These are phyloP conservation scores for Aphelenchoides besseyi DNA, from an alignment of 1,140 invertebrate genomes.

Conservation along the genomic window DNA sequence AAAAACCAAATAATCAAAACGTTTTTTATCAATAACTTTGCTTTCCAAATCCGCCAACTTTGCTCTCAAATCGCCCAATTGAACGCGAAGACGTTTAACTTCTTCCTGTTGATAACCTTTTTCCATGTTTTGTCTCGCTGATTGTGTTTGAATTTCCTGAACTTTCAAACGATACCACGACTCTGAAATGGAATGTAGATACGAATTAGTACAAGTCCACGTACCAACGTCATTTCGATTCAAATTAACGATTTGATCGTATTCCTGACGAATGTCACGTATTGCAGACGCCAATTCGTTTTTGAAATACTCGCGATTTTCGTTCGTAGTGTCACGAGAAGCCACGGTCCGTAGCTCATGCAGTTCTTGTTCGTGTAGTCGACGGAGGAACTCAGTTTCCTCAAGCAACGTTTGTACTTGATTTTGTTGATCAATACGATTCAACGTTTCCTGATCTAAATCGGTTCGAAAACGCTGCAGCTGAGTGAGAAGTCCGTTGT, in stretches of 20 bases:
- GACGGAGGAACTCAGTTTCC: constrained; percentile 57
- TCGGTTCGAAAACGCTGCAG: constrained; percentile 53
- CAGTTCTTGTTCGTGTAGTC: constrained; percentile 63
- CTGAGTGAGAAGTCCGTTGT: constrained; percentile 40
- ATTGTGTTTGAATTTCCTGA: constrained; percentile 66
- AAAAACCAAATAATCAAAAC: neutral
- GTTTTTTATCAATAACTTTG: no score
- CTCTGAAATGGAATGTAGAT: no score
- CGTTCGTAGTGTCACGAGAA: constrained; percentile 65
- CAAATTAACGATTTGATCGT: constrained; percentile 62
- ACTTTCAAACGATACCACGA: constrained; percentile 62
- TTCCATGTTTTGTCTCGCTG: constrained; percentile 65
- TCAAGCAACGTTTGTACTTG: constrained; percentile 57
- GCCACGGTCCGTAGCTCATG: constrained; percentile 65
- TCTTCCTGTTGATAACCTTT: constrained; percentile 65
- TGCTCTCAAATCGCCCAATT: constrained; percentile 63
- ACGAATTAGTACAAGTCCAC: no score
- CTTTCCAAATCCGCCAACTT: constrained; percentile 65
- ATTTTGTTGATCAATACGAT: constrained; percentile 58
- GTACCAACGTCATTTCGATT: constrained; percentile 49
- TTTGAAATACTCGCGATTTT: constrained; percentile 66
- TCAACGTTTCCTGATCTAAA: constrained; percentile 56
- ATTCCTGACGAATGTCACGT: constrained; percentile 66
- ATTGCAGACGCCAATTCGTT: constrained; percentile 66
- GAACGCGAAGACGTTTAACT: constrained; percentile 64